Base-by-base conservation (phyloP, 35 echinoderm and acorn worm genomes). In the Anneissia japonica region DNA sequence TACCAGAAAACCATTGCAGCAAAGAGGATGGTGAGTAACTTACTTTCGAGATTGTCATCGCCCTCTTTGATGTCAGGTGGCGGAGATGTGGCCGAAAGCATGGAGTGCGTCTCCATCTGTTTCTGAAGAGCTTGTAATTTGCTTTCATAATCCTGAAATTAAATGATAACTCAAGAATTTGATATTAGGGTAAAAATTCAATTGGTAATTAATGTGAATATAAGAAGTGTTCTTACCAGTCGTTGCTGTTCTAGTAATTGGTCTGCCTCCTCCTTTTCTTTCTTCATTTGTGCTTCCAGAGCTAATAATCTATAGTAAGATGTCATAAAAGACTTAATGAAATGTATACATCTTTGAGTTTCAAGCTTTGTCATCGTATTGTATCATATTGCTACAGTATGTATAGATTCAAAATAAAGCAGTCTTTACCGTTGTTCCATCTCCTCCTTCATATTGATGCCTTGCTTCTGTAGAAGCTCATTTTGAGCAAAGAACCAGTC, bases 401-500 rank as follows among this genome's bases (percentile, higher is more conserved):
- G 10, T 64, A 64, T 64, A 64, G 21, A 64, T 19, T 64, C 11
- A 64, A 16, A 16, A 16, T 64, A 64, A 64, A 64, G 26, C 29
- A 78, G n/a, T 35, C 32, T 37, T 76, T 88, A 99, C 96, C 96
- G 91, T 78, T 93, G 87, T 74, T 99, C 89, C 96, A 99, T 99
- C 81, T 99, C 96, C 33, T 94, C 91, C 75, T 99, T 99, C 79
- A 99, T 93, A 40, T 99, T 92, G 72, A 99, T 99, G 3, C 96
- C 96, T 83, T 99, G 91, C 82, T 91, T 93, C 45, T 94, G 89
- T 30, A 94, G 79, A 14, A 99, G 92, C 83, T 99, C 96, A 26
- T 90, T 99, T 84, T 99, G 96, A 1, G 96, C 96, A 90, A 94
- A 99, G 30, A 64, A 41, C 96, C 96, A 99, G 45, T 99, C 29